A percentile compares a stretch with the other conserved stretches of the same genome.
Conservation (phyloP, 2,888 invertebrate species). For the Alloplasta piceator region DNA sequence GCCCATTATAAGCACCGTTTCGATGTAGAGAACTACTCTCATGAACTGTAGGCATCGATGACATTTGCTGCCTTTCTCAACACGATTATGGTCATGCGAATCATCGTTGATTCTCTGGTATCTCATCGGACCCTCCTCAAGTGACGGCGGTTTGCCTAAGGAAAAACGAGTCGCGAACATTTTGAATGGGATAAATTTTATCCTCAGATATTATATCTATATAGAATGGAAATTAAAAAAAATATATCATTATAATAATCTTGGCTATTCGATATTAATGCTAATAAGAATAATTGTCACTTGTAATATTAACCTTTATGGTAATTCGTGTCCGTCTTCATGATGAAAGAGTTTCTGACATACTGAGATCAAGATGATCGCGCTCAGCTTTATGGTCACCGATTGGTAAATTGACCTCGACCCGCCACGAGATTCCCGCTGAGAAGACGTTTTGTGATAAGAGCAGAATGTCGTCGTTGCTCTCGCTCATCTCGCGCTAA, state of each 20-base stretch:
- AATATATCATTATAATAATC: not conserved
- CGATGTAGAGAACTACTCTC: constrained; percentile 68
- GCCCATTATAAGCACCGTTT: constrained; percentile 67
- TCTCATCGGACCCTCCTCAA: constrained; percentile 53
- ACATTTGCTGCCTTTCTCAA: not conserved
- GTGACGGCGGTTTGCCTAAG: constrained; percentile 44
- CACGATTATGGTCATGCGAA: not conserved
- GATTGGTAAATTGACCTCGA: constrained; percentile 45
- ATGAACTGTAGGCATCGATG: constrained; percentile 43
- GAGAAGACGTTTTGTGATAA: constrained; percentile 47
- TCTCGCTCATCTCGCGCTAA: not conserved
- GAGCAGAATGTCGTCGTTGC: constrained; percentile 17
- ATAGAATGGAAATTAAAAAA: not conserved
- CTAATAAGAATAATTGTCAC: not conserved
- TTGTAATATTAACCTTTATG: constrained; percentile 20
- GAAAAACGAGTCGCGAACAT: not conserved
- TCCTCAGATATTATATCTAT: not conserved
- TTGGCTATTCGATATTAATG: not conserved
- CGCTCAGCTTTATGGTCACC: constrained; percentile 46
- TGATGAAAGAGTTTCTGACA: constrained; percentile 32
- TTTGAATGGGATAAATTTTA: not conserved
- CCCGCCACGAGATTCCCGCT: constrained; percentile 28
- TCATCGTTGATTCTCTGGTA: constrained; percentile 18
- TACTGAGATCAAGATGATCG: constrained; percentile 40
- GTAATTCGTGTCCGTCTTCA: constrained; percentile 41